These are phyloP conservation scores for Eira barbara DNA, from an alignment of 2,113 vertebrate genomes.

Conservation along the genomic window DNA sequence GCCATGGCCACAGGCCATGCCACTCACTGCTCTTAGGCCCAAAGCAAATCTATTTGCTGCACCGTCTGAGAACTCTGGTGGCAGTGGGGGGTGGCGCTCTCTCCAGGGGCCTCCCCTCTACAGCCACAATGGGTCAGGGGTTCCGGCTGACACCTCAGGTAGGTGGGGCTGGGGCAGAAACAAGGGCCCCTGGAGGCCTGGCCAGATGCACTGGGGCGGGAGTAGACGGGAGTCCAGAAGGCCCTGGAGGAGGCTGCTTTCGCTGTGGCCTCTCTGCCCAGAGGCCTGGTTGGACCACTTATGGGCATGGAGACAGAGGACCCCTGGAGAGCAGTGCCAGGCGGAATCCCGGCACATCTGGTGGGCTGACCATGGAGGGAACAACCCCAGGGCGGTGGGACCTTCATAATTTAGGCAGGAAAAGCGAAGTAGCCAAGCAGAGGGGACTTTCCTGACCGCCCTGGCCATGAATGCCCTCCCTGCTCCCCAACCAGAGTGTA, in stretches of 20 bases:
- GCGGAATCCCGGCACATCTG: neutral
- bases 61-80: neutral
- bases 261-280: neutral
- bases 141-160: neutral
- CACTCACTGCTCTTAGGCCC: neutral
- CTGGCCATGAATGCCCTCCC: fast-evolving
- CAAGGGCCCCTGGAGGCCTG: neutral
- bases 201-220: neutral
- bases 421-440: neutral
- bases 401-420: neutral
- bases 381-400: too few species aligned
- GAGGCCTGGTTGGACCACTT: neutral
- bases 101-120: neutral
- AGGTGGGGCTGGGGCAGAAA: neutral
- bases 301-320: fast-evolving
- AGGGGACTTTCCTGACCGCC: neutral
- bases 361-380: neutral
- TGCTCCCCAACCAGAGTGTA: fast-evolving
- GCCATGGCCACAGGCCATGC: fast-evolving
- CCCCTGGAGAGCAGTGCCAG: fast-evolving
- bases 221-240: neutral
- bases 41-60: neutral
- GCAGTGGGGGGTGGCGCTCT: neutral
- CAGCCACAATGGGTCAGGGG: neutral
- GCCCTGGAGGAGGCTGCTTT: neutral